Evolutionary conservation across 2,797 vertebrate genomes (phyloP), one percentile per base, ranked within the genome.

Genomic region (Acipenser oxyrinchus): DNA sequence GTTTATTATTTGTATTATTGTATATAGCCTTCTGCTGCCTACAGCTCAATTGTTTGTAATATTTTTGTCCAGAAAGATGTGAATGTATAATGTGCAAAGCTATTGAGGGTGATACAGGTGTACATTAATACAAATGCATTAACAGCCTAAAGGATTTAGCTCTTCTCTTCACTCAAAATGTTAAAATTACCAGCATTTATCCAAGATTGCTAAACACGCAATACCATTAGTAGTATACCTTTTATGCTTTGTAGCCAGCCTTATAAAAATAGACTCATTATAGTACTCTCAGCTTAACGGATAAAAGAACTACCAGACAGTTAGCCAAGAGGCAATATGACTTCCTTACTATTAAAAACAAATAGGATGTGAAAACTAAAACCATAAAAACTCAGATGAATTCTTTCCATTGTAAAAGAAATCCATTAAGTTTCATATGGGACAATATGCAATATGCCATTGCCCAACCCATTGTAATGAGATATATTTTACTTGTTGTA

Each of bases 201-300:
- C 67, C 71, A 63, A 71, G 62, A 67, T 37, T 75, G 64, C 67
- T 51, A 65, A 57, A 23, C 51, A 57, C 10, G 63, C 48, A 49
- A 51, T 66, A 63, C 51, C 63, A 71, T 68, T 66, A 70, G 71
- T 67, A 62, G 60, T 60, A 71, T 72, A 74, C 4, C 55, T 65
- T 67, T 69, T 64, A 63, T 55, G 66, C 37, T 65, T 65, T 15
- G 48, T 37, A 37, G 65, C 70, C 62, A 64, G 59, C 59, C 68
- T 66, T 68, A 58, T 75, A 74, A 77, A 81, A 80, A 79, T 76
- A 81, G 69, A 63, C 66, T 70, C 49, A 66, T 62, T 65, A 18
- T 70, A 63, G 55, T 2, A 37, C 60, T 66, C 66, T 72, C 62
- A 69, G 52, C 64, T 68, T 57, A 49, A 57, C 63, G 66, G 63